A percentile compares a stretch with the other conserved stretches of the same genome.
Evolutionary conservation across 2,888 invertebrate species (phyloP).

Genomic region (Zele albiditarsus): DNA sequence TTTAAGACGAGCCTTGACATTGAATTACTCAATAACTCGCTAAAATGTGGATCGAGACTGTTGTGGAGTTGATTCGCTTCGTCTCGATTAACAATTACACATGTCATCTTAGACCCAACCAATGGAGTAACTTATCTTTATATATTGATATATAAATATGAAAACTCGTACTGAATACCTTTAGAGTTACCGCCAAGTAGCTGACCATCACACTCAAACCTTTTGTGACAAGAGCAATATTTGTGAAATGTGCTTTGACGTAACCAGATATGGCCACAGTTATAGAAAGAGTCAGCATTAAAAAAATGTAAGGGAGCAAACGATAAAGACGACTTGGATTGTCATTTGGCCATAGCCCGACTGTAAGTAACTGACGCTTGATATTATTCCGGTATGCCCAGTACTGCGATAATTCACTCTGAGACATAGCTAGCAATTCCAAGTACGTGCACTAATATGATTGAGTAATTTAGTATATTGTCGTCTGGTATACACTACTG

Average conservation of each 20-base stretch:
- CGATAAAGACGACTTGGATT: slow-evolving; percentile 9
- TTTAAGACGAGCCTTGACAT: not conserved
- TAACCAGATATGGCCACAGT: not conserved
- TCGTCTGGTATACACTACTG: too few relatives aligned
- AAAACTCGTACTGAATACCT: not conserved
- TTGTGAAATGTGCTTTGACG: slow-evolving; percentile 14
- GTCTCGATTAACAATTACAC: slow-evolving; percentile 27
- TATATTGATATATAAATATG: too few relatives aligned
- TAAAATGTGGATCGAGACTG: slow-evolving; percentile 33
- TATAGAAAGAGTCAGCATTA: not conserved
- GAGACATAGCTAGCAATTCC: too few relatives aligned
- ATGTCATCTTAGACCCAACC: slow-evolving; percentile 5
- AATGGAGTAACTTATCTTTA: too few relatives aligned
- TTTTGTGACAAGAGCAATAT: slow-evolving; percentile 25
- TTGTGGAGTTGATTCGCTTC: slow-evolving; percentile 32
- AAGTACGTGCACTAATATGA: too few relatives aligned
- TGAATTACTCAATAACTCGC: slow-evolving; percentile 14
- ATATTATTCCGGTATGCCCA: not conserved
- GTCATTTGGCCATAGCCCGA: slow-evolving; percentile 28
- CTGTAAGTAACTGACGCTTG: slow-evolving; percentile 13
- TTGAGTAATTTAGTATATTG: too few relatives aligned
- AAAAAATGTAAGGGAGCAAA: not conserved
- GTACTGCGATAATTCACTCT: slow-evolving; percentile 6
- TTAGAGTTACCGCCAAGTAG: not conserved
- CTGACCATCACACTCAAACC: slow-evolving; percentile 24